These are phyloP conservation scores for Acanthopagrus latus DNA, from an alignment of 2,797 vertebrate genomes.

Conservation along the genomic window DNA sequence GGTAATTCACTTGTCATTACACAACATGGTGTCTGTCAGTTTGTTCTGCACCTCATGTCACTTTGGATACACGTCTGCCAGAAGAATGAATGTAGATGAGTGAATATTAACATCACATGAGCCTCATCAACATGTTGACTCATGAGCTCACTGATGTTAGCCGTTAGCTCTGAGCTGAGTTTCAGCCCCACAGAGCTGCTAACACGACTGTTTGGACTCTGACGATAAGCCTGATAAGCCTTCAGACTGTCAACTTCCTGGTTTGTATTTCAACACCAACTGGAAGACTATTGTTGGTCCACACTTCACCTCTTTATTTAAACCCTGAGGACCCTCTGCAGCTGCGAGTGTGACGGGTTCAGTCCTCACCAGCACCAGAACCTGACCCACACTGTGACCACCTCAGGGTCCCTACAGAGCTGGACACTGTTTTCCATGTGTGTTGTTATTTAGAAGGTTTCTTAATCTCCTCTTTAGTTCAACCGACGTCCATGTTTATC, in stretches of 20 bases:
- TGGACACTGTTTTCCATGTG: background rate
- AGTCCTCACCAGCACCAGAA: background rate
- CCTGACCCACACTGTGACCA: background rate
- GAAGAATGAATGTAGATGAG: background rate
- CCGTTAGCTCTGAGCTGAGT: background rate
- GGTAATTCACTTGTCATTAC: too few species aligned
- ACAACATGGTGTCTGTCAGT: background rate
- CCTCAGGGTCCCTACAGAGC: background rate
- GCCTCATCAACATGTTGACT: too few species aligned
- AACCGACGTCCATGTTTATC: slow-evolving; percentile 1
- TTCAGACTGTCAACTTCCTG: slow-evolving; percentile 1
- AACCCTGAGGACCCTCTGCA: background rate
- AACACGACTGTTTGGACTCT: background rate
- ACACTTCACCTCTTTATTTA: slow-evolving; percentile 1
- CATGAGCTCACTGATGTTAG: background rate
- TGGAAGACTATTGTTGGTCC: slow-evolving; percentile 4
- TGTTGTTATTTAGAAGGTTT: background rate
- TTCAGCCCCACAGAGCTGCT: background rate
- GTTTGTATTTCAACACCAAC: background rate
- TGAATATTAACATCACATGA: background rate
- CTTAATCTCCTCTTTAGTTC: background rate
- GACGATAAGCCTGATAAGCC: background rate
- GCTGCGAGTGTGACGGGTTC: slow-evolving; percentile 4
- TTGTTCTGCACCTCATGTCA: too few species aligned
- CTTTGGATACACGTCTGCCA: too few species aligned